A percentile compares a stretch with the other conserved stretches of the same genome.
These are phyloP conservation scores for Tethya wilhelma DNA, from an alignment of 37 sponge, comb jelly and placozoan genomes.

Conservation along the genomic window DNA sequence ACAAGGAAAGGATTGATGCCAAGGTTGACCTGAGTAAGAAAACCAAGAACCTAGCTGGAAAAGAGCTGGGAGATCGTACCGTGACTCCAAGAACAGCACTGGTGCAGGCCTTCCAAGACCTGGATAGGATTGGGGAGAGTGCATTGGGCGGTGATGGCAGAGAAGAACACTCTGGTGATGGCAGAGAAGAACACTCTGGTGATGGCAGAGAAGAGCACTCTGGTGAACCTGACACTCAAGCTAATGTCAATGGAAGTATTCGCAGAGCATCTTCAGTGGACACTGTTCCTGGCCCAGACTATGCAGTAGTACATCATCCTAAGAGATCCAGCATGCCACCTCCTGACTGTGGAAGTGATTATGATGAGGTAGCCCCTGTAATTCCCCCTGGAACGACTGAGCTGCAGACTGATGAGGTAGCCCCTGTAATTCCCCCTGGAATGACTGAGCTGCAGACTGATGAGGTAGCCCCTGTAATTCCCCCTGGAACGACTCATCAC, in stretches of 20 bases:
- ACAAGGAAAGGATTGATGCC: neutral
- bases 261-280: neutral
- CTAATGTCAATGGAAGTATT: neutral
- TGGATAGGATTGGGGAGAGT: neutral
- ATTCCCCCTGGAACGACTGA: neutral
- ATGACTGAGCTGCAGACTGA: neutral
- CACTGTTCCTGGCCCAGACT: neutral
- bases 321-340: conserved; percentile 14
- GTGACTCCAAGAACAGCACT: conserved; percentile 8
- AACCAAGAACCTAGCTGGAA: no score
- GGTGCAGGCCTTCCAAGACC: conserved; percentile 6
- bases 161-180: no score
- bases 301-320: conserved; percentile 9
- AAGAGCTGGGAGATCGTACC: no score
- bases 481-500: neutral
- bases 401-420: neutral
- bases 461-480: neutral
- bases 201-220: neutral
- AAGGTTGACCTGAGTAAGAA: no score
- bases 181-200: neutral
- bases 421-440: neutral
- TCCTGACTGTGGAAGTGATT: no score
- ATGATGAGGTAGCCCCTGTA: no score
- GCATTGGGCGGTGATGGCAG: neutral
- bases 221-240: neutral